Base-by-base conservation (phyloP, 1,140 invertebrate genomes). In the Drosophila nannoptera region DNA sequence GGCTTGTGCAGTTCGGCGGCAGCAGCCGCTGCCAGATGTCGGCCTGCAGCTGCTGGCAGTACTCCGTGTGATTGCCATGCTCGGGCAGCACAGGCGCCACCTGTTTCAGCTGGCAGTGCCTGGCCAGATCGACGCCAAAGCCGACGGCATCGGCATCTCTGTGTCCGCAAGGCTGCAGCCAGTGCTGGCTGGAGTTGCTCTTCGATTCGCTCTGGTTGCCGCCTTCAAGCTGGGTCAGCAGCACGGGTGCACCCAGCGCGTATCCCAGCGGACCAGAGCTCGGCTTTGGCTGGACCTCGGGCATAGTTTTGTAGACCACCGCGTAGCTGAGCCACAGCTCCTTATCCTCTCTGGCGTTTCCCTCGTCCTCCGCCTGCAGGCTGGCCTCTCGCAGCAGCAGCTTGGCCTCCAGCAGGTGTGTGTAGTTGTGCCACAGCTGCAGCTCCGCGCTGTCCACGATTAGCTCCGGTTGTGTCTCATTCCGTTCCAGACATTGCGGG, bases 211-310 rank as follows among this genome's bases (percentile, higher is more conserved):
- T n/a, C n/a, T n/a, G 63, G 50, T 86, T 80, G 2, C 63, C 66
- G 0, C 58, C 52, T 42, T 68, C 32, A 29, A 73, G 55, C 31
- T 32, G 65, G 2, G 75, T 55, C 5, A 87, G 9, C 8, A 89
- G 66, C 2, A 89, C 2, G 0, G 88, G 88, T 0, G 75, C 59
- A 5, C 87, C 78, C 3, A 29, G 48, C 3, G 73, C 38, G 59
- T 89, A 89, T 4, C 88, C 88, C 16, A 89, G 60, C 45, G 87
- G 68, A 5, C 88, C 84, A 0, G 87, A 88, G 7, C 58, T 72
- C 36, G 81, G 62, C 16, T 60, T 75, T 29, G 12, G 7, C 7
- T n/a, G 2, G 0, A 22, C 32, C 6, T 61, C 49, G 6, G 67
- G 56, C 2, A 14, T 4, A 2, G 65, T 9, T 12, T 64, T 53